A percentile compares a stretch with the other conserved stretches of the same genome.
Evolutionary conservation across 2,888 invertebrate genomes (phyloP).

Genomic region (Neoascia interrupta): DNA sequence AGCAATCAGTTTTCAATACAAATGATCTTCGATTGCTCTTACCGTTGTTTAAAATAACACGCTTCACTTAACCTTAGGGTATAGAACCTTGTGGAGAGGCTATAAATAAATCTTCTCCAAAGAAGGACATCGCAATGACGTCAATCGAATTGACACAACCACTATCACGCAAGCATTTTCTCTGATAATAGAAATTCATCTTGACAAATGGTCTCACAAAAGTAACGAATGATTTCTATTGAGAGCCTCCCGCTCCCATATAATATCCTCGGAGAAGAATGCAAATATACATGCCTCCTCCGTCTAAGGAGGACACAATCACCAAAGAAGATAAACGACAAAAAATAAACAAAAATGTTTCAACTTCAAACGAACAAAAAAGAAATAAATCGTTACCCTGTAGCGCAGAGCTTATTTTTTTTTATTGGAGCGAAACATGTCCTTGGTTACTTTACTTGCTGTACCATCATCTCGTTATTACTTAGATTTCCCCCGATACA

Average conservation of each 20-base stretch:
- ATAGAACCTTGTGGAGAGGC: too few species aligned
- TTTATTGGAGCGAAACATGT: neutral
- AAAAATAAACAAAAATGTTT: too few species aligned
- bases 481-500: neutral
- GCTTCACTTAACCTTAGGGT: too few species aligned
- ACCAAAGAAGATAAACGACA: conserved; percentile 13
- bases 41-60: too few species aligned
- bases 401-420: neutral
- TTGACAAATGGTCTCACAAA: conserved; percentile 16
- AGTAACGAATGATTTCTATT: neutral
- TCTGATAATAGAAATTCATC: conserved; percentile 3
- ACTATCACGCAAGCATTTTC: neutral
- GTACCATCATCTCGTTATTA: neutral
- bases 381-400: neutral
- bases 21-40: too few species aligned
- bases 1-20: too few species aligned
- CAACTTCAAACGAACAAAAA: neutral
- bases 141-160: conserved; percentile 7
- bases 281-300: too few species aligned
- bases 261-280: too few species aligned
- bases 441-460: neutral
- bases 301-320: too few species aligned
- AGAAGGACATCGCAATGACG: too few species aligned
- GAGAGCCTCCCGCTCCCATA: too few species aligned
- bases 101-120: too few species aligned